Base-by-base conservation (phyloP, 2,888 invertebrate genomes). In the Xestia ashworthii region DNA sequence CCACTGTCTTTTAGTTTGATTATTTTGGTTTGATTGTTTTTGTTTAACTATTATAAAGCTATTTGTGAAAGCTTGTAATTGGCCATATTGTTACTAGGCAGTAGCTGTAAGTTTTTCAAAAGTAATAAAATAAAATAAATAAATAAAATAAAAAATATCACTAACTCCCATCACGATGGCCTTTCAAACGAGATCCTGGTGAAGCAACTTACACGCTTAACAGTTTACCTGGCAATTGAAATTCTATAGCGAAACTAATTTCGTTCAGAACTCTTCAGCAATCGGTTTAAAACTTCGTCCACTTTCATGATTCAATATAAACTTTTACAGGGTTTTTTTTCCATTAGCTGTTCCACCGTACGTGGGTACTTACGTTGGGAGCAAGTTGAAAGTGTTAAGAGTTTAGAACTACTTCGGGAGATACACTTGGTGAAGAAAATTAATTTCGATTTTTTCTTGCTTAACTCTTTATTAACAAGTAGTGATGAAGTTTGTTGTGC, bases 221-320 rank as follows among this genome's bases (percentile, higher is more conserved):
- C 82, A 78, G 78, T 86, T 84, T 84, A 88, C 88, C 84, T 87
- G 84, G 48, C 88, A 71, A 84, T 88, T 88, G 86, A 88, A 88
- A 88, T 88, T 88, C 82, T 84, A 75, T 74, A 81, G 68, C 71
- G 70, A 83, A 87, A 86, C 81, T 84, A 85, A 87, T 86, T 85
- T 80, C 71, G 77, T 79, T 84, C 65, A 25, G 62, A 86, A 83
- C 81, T 88, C 67, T 68, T 74, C 70, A 83, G 80, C 77, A 81
- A 86, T 83, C 83, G 81, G 77, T 85, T 87, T 83, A 83, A 82
- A 84, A 88, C 83, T 88, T 88, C 53, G 64, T 67, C 79, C 78
- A 68, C 74, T 78, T 78, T 69, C 86, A 84, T 84, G 84, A 83
- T 88, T 87, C 87, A 88, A 88, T 86, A 87, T 78, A 87, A 88